phyloP scores from a whole-genome alignment of 1,140 invertebrate genomes.

The Bombus confusus region DNA sequence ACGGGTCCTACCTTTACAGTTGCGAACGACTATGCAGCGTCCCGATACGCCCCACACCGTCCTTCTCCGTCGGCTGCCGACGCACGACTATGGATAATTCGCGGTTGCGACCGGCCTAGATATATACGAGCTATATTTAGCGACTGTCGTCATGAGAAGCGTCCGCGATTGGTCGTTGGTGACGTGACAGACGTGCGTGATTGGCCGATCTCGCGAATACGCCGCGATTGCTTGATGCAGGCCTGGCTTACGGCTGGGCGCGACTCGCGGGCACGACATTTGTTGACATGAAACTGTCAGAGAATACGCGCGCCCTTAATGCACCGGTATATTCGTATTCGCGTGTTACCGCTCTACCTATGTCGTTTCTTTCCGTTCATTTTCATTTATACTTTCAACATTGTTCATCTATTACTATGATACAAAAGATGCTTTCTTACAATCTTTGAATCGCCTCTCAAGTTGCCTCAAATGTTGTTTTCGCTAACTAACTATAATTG shows the following conservation, averaged over 20 bases:
- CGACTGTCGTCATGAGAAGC: constrained; percentile 67
- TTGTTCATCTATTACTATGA: neutral
- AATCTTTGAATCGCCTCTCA: neutral
- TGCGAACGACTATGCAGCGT: constrained; percentile 51
- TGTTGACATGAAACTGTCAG: constrained; percentile 79
- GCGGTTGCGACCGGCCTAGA: constrained; percentile 77
- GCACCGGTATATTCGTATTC: constrained; percentile 28
- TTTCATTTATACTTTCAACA: constrained; percentile 1
- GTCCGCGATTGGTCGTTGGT: constrained; percentile 62
- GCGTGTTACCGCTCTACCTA: neutral
- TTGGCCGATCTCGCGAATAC: constrained; percentile 65
- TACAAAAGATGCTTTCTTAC: neutral
- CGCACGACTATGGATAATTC: constrained; percentile 77
- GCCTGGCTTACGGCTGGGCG: constrained; percentile 64
- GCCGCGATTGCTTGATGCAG: constrained; percentile 47
- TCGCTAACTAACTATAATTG: neutral
- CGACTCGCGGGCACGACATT: constrained; percentile 72
- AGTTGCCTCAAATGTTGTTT: neutral
- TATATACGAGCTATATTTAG: constrained; percentile 79
- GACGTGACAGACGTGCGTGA: constrained; percentile 50
- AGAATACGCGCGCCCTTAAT: constrained; percentile 53
- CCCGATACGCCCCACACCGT: constrained; percentile 38
- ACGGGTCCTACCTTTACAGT: constrained; percentile 42
- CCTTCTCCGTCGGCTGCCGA: constrained; percentile 74
- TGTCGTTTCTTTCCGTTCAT: constrained; percentile 17